Conservation (phyloP, 2,888 invertebrate species). For the Nomada ruficornis region DNA sequence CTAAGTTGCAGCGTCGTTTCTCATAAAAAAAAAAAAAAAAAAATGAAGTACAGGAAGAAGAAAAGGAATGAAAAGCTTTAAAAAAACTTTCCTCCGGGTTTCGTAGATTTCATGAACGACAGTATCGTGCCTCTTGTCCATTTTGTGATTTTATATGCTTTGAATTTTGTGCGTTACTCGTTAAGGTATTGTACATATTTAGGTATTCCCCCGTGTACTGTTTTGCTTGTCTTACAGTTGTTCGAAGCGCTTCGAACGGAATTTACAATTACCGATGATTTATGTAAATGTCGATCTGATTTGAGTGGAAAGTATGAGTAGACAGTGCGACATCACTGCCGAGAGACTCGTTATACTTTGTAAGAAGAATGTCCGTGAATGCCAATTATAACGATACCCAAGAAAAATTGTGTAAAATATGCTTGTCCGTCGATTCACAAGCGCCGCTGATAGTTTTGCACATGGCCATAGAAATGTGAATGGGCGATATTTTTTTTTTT, state of each 20-base stretch:
- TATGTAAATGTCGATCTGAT: slow-evolving; percentile 2
- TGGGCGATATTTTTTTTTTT: slow-evolving; percentile 3
- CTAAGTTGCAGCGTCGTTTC: slow-evolving; percentile 46
- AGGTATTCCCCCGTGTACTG: slow-evolving; percentile 42
- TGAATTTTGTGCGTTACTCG: slow-evolving; percentile 46
- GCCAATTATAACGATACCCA: slow-evolving; percentile 26
- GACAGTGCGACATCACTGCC: slow-evolving; percentile 64
- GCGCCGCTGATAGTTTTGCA: slow-evolving; percentile 36
- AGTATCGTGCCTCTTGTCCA: slow-evolving; percentile 46
- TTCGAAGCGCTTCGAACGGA: slow-evolving; percentile 11
- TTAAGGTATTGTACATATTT: slow-evolving; percentile 53
- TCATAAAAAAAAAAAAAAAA: neutral
- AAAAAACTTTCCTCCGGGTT: slow-evolving; percentile 7
- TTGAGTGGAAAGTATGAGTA: slow-evolving; percentile 11
- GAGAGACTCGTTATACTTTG: slow-evolving; percentile 36
- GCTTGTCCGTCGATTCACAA: slow-evolving; percentile 53
- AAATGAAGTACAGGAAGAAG: neutral
- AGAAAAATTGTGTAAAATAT: slow-evolving; percentile 37
- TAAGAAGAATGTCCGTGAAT: slow-evolving; percentile 40
- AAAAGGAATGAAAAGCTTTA: neutral
- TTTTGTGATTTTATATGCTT: slow-evolving; percentile 53
- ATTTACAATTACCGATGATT: slow-evolving; percentile 15
- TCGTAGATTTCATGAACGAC: slow-evolving; percentile 16
- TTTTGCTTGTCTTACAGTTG: slow-evolving; percentile 47
- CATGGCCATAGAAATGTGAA: slow-evolving; percentile 22